A percentile compares a stretch with the other conserved stretches of the same genome.
Evolutionary conservation across 2,797 vertebrate genomes (phyloP).

Genomic region (Sebastes flavidus): DNA sequence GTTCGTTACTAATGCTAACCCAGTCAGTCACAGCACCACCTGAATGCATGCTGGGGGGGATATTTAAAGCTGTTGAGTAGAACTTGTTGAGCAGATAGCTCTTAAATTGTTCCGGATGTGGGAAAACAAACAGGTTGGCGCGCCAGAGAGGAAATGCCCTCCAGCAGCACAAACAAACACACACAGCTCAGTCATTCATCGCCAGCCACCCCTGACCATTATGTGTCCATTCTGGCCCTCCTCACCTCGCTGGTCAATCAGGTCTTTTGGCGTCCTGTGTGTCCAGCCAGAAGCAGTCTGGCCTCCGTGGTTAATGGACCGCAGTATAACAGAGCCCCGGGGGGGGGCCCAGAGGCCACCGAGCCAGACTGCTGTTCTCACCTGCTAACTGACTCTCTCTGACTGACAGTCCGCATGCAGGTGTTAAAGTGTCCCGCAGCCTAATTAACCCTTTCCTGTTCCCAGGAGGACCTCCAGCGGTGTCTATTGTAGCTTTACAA

Average conservation of each 20-base stretch:
- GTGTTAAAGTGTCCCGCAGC: conserved; percentile 63
- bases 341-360: conserved; percentile 34
- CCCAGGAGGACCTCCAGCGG: conserved; percentile 60
- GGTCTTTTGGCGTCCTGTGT: conserved; percentile 39
- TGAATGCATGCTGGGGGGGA: not conserved
- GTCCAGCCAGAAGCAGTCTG: conserved; percentile 25
- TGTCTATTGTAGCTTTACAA: conserved; percentile 47
- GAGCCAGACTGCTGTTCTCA: conserved; percentile 43
- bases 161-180: conserved; percentile 27
- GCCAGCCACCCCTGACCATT: conserved; percentile 29
- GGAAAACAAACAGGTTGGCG: conserved; percentile 33
- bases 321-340: conserved; percentile 2
- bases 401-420: conserved; percentile 50
- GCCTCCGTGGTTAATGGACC: conserved; percentile 45
- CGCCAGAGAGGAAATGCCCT: conserved; percentile 22
- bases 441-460: conserved; percentile 74
- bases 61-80: not conserved
- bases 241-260: conserved; percentile 51
- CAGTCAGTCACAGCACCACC: not conserved
- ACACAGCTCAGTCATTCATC: not conserved
- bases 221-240: conserved; percentile 41
- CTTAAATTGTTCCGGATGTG: conserved; percentile 10
- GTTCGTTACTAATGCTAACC: not conserved
- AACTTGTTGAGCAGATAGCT: not conserved
- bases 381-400: conserved; percentile 44